These are phyloP conservation scores for Prietella phreatophila DNA, from an alignment of 2,113 vertebrate genomes.

Conservation along the genomic window DNA sequence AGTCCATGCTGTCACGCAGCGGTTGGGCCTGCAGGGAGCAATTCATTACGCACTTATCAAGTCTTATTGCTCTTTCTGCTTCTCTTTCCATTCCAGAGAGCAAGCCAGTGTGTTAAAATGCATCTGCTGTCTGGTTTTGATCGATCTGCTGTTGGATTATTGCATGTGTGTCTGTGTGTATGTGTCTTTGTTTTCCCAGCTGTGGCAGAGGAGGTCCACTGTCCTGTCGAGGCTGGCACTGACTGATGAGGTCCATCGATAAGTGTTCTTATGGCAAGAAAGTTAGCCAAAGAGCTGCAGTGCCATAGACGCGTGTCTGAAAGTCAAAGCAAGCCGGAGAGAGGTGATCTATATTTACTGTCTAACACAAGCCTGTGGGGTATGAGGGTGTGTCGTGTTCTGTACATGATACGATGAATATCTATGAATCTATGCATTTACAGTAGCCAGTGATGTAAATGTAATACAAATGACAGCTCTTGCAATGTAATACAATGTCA, in stretches of 20 bases:
- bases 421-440: not conserved
- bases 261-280: conserved; percentile 14
- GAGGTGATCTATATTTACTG: not conserved
- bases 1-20: conserved; percentile 15
- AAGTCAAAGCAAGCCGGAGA: not conserved
- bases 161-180: conserved; percentile 8
- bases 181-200: conserved; percentile 27
- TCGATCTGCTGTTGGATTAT: conserved; percentile 31
- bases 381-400: not conserved
- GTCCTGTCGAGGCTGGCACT: conserved; percentile 6
- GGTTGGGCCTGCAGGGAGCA: conserved; percentile 9
- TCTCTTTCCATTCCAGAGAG: conserved; percentile 19
- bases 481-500: not conserved
- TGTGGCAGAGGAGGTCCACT: conserved; percentile 20
- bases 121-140: conserved; percentile 29
- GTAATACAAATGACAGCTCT: not conserved
- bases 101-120: conserved; percentile 31
- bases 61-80: conserved; percentile 25
- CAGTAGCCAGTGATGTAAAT: not conserved
- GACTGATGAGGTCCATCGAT: conserved; percentile 21
- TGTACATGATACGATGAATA: not conserved
- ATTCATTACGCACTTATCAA: conserved; percentile 40
- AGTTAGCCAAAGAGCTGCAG: not conserved
- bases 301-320: not conserved
- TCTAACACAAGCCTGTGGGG: not conserved